These are phyloP conservation scores for Micromys minutus DNA, from an alignment of 2,113 vertebrate species.

Conservation along the genomic window DNA sequence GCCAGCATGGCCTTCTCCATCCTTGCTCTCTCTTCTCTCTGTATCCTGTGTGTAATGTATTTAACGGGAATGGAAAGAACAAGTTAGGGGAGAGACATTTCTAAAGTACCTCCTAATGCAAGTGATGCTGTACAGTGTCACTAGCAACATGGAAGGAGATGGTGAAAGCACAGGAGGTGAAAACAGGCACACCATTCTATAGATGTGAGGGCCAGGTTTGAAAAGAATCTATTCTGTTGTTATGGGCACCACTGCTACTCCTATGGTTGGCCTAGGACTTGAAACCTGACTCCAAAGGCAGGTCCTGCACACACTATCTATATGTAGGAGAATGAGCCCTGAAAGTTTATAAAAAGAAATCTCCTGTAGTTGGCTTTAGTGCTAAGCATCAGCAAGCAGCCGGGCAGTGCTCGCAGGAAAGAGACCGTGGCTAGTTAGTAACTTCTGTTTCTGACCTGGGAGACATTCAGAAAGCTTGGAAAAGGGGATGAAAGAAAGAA, in stretches of 20 bases:
- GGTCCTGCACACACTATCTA: neutral
- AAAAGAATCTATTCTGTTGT: neutral
- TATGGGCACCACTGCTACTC: neutral
- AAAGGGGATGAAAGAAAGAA: neutral
- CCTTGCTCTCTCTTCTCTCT: neutral
- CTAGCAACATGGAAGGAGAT: neutral
- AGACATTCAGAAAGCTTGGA: neutral
- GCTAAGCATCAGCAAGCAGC: neutral
- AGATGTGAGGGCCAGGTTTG: neutral
- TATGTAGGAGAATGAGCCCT: neutral
- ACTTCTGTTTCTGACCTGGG: neutral
- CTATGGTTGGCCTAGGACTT: neutral
- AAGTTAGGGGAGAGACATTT: neutral
- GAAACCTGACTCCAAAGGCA: neutral
- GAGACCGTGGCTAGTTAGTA: neutral
- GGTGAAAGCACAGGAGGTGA: neutral
- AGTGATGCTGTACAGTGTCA: neutral
- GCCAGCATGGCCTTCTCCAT: neutral
- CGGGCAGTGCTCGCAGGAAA: neutral
- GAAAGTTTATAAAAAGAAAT: neutral
- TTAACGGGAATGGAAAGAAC: neutral
- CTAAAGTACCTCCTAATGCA: neutral
- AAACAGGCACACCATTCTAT: neutral
- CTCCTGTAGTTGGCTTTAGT: neutral
- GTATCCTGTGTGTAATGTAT: neutral